A percentile compares a stretch with the other conserved stretches of the same genome.
These are phyloP conservation scores for Tinea pellionella DNA, from an alignment of 2,888 invertebrate genomes.

Conservation along the genomic window DNA sequence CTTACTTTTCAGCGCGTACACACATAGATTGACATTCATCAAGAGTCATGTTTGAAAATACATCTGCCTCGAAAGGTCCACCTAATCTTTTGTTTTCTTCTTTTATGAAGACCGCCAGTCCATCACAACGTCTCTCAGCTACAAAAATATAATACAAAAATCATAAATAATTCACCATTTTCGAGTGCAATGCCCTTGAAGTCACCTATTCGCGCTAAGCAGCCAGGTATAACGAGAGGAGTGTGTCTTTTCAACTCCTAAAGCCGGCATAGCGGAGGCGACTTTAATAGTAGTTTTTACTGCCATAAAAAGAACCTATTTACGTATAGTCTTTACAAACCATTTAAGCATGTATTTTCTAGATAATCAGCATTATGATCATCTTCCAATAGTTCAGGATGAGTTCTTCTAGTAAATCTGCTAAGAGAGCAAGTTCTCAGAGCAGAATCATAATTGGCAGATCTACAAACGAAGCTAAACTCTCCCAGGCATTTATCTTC, in stretches of 20 bases:
- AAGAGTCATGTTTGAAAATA: conserved; percentile 85
- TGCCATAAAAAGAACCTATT: too few species aligned
- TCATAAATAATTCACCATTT: too few species aligned
- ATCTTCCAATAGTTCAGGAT: conserved; percentile 85
- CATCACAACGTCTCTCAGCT: conserved; percentile 90
- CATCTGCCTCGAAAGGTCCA: conserved; percentile 89
- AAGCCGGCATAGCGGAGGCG: too few species aligned
- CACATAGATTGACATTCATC: conserved; percentile 92
- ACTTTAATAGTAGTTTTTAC: conserved; percentile 9
- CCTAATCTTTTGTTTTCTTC: conserved; percentile 89
- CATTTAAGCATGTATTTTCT: conserved; percentile 90
- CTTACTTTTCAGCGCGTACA: conserved; percentile 85
- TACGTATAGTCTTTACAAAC: conserved; percentile 56
- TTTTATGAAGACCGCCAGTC: conserved; percentile 87
- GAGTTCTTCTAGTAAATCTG: conserved; percentile 84
- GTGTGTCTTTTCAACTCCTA: too few species aligned
- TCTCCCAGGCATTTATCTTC: conserved; percentile 91
- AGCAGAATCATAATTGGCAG: conserved; percentile 84
- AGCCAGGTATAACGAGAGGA: too few species aligned
- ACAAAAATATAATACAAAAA: conserved; percentile 19
- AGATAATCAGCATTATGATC: conserved; percentile 90
- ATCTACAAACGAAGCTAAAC: conserved; percentile 88
- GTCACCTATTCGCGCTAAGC: too few species aligned
- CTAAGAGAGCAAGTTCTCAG: conserved; percentile 84
- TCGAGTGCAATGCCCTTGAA: too few species aligned